Base-by-base conservation (phyloP, 1,140 invertebrate genomes). In the Neodiprion virginianus region DNA sequence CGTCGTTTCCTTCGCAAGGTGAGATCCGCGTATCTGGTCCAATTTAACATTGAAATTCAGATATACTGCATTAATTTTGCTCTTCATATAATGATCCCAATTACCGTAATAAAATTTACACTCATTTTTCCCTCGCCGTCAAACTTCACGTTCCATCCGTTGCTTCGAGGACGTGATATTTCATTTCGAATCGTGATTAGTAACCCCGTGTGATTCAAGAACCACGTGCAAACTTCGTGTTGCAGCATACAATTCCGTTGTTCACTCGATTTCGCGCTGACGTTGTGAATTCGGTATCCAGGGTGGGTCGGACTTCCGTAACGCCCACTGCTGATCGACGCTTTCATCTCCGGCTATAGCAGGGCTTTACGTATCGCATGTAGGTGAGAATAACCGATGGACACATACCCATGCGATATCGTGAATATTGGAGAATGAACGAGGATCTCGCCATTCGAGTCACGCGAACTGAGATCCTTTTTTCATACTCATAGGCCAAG, bases 1-100 rank as follows among this genome's bases (percentile, higher is more conserved):
- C 73, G 80, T 75, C 28, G 28, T 81, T 81, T 81, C 79, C 77
- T 79, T 80, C 28, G 28, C 28, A 5, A 8, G 53, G 8, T 40
- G 5, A 40, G 5, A 40, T 40, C 28, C 5, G 5, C 28, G 28
- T 40, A 40, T 40, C 28, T 40, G 28, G 28, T 40, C 28, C 28
- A 2, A 40, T 40, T 40, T 5, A 40, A 40, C 28, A 40, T 40
- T 40, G 28, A 40, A 40, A 40, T 40, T 40, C 28, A 40, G 2
- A 40, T 1, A 40, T 40, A 2, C 5, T 40, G 28, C 28, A 5
- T 5, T 40, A 40, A 40, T 40, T 40, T 40, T 40, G 28, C 28
- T 40, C 28, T 40, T 40, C 0, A 40, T 40, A 40, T 40, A 40
- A 40, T 5, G 28, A 40, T 40, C 2, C 28, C 28, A 40, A 40